Percentiles rank a stretch among this genome's conserved stretches.
Conservation (phyloP, 2,113 vertebrate genomes). For the Lagopus leucura region DNA sequence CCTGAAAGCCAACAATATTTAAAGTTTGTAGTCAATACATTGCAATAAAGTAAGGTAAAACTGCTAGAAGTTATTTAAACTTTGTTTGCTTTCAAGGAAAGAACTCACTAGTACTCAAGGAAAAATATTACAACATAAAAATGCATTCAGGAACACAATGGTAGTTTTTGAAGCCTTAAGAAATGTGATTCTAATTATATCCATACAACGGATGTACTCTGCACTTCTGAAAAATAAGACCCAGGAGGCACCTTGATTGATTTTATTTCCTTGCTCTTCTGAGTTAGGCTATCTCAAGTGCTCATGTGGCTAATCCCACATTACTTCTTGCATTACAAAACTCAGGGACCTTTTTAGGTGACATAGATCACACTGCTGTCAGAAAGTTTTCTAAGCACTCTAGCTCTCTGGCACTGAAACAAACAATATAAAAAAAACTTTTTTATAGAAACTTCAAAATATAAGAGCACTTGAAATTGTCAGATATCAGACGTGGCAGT, state of each 20-base stretch:
- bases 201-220: background rate
- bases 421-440: background rate
- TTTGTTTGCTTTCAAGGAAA: background rate
- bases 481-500: background rate
- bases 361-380: background rate
- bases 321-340: background rate
- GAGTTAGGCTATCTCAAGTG: background rate
- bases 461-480: background rate
- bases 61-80: background rate
- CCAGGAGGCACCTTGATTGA: background rate
- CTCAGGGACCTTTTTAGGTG: background rate
- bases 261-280: background rate
- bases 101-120: background rate
- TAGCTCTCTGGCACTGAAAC: background rate
- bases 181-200: background rate
- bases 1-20: background rate
- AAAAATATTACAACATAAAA: background rate
- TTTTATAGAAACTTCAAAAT: background rate
- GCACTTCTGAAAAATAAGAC: background rate
- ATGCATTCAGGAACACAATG: rapidly evolving
- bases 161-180: background rate
- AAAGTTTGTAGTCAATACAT: background rate
- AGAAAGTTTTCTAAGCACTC: background rate
- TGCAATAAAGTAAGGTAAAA: background rate
- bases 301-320: background rate